Percentiles rank a stretch among this genome's conserved stretches.
Evolutionary conservation across 2,888 invertebrate species (phyloP).

Genomic region (Conistra vaccinii): DNA sequence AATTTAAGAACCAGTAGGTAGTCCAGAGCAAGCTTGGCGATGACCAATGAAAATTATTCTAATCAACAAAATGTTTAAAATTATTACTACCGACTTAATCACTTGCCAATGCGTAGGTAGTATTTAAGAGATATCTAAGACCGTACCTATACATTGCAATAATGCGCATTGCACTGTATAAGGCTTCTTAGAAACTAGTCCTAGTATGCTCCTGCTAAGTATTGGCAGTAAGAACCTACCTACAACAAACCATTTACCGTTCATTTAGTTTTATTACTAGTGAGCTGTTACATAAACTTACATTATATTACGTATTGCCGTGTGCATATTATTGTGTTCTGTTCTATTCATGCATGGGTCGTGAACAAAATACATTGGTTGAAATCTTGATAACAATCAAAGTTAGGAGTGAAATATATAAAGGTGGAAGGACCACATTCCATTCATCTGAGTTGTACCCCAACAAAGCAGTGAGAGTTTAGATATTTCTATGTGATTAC

Average conservation of each 20-base stretch:
- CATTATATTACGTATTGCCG: constrained; percentile 27
- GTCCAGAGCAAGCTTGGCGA: background rate
- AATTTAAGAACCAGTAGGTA: constrained; percentile 1
- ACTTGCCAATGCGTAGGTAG: constrained; percentile 11
- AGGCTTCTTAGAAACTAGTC: constrained; percentile 50
- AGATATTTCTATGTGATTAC: constrained; percentile 69
- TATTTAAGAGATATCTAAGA: constrained; percentile 31
- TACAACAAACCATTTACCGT: constrained; percentile 52
- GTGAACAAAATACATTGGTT: constrained; percentile 52
- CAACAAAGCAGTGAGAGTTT: constrained; percentile 68
- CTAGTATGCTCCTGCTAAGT: constrained; percentile 27
- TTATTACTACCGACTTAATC: background rate
- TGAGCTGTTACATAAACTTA: constrained; percentile 50
- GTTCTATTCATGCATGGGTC: constrained; percentile 30
- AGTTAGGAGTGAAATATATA: constrained; percentile 64
- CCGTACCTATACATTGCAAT: constrained; percentile 39
- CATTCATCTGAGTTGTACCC: constrained; percentile 69
- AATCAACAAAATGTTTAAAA: background rate
- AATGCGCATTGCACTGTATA: constrained; percentile 50
- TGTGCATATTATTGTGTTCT: constrained; percentile 51
- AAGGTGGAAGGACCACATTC: constrained; percentile 71
- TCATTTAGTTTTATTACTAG: constrained; percentile 50
- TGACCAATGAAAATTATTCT: background rate
- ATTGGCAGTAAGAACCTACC: constrained; percentile 31
- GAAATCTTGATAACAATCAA: constrained; percentile 65